Evolutionary conservation across 2,888 invertebrate genomes (phyloP), one percentile per base, ranked within the genome.

Genomic region (Pseudeuparius sepicola): DNA sequence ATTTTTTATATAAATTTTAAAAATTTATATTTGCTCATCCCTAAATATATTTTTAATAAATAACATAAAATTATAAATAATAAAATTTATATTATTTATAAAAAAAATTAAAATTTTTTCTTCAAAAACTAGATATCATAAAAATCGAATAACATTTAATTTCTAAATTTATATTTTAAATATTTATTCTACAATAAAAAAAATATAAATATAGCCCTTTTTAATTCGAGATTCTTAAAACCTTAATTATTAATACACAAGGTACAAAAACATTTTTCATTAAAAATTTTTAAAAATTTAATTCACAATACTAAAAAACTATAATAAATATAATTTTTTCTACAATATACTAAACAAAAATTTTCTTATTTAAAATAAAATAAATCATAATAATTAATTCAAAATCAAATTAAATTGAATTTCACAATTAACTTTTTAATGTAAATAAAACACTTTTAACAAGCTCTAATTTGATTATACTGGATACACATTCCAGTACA

Each of bases 401-500:
- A 14, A 36, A 14, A 14, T 53, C 52, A 50, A 55, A 47, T 46
- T 51, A 51, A 47, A 51, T 44, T 50, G 47, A 51, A 42, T 47
- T 40, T 37, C 39, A 49, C 46, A 50, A 47, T 43, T 45, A 46
- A 31, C 48, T 40, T 46, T 51, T 53, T 53, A 73, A 67, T 75
- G 73, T 75, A 74, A 75, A 68, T 71, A 70, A 74, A 72, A 70
- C 62, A 58, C 70, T 74, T 71, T 56, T 55, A 34, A 54, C 64
- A 72, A 75, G 70, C 68, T 73, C 63, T 71, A 72, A 70, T 68
- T 69, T 71, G 68, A 24, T 53, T 65, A 66, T 66, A 67, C 75
- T 70, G 77, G 73, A 68, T 64, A 66, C 72, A 77, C 72, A 70
- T 79, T 79, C 77, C 76, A 70, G 71, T 78, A 77, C 66, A 62